A percentile compares a stretch with the other conserved stretches of the same genome.
Evolutionary conservation across 2,113 vertebrate genomes (phyloP).

Genomic region (Catharus bicknelli): DNA sequence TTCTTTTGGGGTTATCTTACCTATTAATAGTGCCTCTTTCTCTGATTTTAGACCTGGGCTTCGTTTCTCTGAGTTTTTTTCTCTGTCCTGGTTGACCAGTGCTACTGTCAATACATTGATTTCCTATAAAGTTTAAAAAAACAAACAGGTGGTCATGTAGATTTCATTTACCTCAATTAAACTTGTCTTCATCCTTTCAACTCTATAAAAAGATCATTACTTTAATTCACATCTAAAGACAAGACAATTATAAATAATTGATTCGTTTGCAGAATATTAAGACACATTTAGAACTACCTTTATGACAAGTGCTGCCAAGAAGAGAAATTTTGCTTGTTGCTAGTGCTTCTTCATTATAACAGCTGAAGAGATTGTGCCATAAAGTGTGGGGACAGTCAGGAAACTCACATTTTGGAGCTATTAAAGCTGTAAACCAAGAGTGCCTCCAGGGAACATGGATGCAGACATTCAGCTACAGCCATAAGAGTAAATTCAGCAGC

Average conservation of each 20-base stretch:
- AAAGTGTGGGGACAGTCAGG: slow-evolving; percentile 4
- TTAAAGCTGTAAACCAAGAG: slow-evolving; percentile 13
- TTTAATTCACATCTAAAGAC: slow-evolving; percentile 52
- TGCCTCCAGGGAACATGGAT: not conserved
- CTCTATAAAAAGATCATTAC: slow-evolving; percentile 22
- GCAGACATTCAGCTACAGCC: not conserved
- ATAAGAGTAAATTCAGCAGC: not conserved
- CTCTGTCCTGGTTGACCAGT: slow-evolving; percentile 80
- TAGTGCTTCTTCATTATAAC: slow-evolving; percentile 26
- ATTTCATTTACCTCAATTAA: slow-evolving; percentile 34
- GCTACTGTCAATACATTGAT: slow-evolving; percentile 82
- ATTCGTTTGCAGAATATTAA: slow-evolving; percentile 40
- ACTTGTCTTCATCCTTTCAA: slow-evolving; percentile 23
- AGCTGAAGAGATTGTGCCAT: not conserved
- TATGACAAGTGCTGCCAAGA: not conserved
- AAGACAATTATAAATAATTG: slow-evolving; percentile 50
- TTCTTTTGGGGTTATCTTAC: slow-evolving; percentile 70
- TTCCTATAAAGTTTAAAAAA: slow-evolving; percentile 73
- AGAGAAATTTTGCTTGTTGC: slow-evolving; percentile 8
- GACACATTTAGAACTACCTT: not conserved
- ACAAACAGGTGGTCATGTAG: slow-evolving; percentile 46
- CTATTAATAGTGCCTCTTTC: slow-evolving; percentile 88
- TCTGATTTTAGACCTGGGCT: slow-evolving; percentile 83
- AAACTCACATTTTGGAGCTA: slow-evolving; percentile 15
- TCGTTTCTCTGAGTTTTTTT: slow-evolving; percentile 78